Evolutionary conservation across 2,888 invertebrate genomes (phyloP), one percentile per base, ranked within the genome.

Genomic region (Drosophila histrio): DNA sequence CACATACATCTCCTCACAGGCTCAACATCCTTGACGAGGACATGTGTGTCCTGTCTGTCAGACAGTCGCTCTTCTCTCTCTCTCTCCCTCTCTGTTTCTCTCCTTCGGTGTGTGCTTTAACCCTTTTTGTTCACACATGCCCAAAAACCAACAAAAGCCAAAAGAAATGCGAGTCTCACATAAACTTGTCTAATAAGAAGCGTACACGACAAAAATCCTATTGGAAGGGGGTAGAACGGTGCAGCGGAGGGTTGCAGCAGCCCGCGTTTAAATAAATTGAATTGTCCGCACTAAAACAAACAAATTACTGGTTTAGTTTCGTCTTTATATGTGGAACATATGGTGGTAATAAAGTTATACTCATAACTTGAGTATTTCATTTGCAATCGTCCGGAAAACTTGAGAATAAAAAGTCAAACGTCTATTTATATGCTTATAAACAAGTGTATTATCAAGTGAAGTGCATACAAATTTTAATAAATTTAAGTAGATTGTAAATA

Each of bases 151-250:
- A 61, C 65, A 74, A 68, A 77, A 66, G 32, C 44, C 44, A 43
- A 70, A 78, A 57, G 69, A 83, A 77, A 44, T 82, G 76, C 85
- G 53, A 71, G 47, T 24, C 74, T 47, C 50, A 69, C 84, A 79
- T 81, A 78, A 81, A 75, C 72, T 84, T 87, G 77, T 82, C 88
- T 82, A 82, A 87, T 87, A 86, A 85, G 88, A 82, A 67, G 9
- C 52, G 4, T 24, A 49, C 34, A 32, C 22, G 22, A 43, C 47
- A 53, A 34, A 61, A 36, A 15, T 24, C 78, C 79, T 81, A 70
- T 84, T 79, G 80, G 61, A 49, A 60, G 26, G 32, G 41, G 44
- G 28, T 41, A 38, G 9, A n/a, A 2, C 38, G 38, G 15, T 5
- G 0, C 7, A 1, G 24, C 24, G 15, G 0, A 24, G 39, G 11